A percentile compares a stretch with the other conserved stretches of the same genome.
These are phyloP conservation scores for Clytia hemisphaerica DNA, from an alignment of 30 jellyfish, hydroid and myxozoan species.

Conservation along the genomic window DNA sequence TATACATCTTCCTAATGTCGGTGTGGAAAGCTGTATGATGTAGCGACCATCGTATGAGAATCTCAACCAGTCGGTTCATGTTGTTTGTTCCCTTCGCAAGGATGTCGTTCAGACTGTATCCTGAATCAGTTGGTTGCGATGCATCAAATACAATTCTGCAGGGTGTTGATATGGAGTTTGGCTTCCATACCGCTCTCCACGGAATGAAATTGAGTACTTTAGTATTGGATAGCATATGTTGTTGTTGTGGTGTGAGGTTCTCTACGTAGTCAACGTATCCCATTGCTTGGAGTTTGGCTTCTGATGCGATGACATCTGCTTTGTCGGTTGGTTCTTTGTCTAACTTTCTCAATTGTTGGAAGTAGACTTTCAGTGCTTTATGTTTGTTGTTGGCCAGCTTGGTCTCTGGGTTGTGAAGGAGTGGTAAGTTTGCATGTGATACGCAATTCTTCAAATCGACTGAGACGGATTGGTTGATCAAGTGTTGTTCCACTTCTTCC, in stretches of 20 bases:
- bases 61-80: constrained; percentile 5
- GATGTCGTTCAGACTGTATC: not conserved
- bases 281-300: not conserved
- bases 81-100: not conserved
- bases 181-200: not conserved
- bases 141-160: not conserved
- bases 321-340: too few relatives aligned
- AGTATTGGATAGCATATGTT: not conserved
- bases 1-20: constrained; percentile 12
- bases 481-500: not conserved
- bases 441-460: not conserved
- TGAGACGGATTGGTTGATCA: not conserved
- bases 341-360: too few relatives aligned
- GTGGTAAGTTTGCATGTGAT: too few relatives aligned
- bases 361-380: not conserved
- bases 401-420: not conserved
- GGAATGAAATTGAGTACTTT: not conserved
- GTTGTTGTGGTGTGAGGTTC: not conserved
- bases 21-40: not conserved
- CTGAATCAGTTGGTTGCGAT: not conserved
- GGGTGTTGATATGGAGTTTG: not conserved
- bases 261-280: not conserved
- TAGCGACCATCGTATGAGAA: constrained; percentile 2
- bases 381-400: not conserved
- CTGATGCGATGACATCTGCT: not conserved